Evolutionary conservation across 2,113 vertebrate species (phyloP).

Genomic region (Aleadryas rufinucha): DNA sequence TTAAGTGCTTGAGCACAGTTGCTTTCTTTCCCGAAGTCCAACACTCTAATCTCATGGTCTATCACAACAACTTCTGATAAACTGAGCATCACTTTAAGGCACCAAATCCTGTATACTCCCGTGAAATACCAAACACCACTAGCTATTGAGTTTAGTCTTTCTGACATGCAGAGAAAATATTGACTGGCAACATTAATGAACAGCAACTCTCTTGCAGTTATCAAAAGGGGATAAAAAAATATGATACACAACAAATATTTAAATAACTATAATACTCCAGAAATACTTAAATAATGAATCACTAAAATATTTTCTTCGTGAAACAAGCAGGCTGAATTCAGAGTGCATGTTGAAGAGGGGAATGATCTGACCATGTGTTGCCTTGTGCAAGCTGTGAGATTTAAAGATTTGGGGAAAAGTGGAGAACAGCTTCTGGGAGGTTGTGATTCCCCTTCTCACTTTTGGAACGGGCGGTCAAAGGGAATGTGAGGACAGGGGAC

Average conservation of each 20-base stretch:
- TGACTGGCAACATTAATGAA: not conserved
- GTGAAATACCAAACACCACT: not conserved
- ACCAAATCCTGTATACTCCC: not conserved
- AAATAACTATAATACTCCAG: not conserved
- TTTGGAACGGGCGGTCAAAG: not conserved
- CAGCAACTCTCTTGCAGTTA: not conserved
- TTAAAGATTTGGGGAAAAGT: not conserved
- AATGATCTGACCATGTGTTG: not conserved
- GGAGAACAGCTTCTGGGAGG: not conserved
- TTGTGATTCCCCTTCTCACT: not conserved
- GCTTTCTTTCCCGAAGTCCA: not conserved
- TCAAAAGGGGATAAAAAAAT: not conserved
- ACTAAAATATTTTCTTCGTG: not conserved
- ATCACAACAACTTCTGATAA: not conserved
- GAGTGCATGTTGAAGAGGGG: not conserved
- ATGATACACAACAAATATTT: not conserved
- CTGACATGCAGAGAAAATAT: not conserved
- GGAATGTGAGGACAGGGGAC: not conserved
- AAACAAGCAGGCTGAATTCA: not conserved
- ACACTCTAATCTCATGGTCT: not conserved
- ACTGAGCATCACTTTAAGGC: not conserved
- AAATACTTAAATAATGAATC: not conserved
- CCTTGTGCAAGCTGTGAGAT: not conserved
- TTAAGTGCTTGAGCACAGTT: not conserved
- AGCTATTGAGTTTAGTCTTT: not conserved